These are phyloP conservation scores for Pedicia rivosa DNA, from an alignment of 2,888 invertebrate genomes.

Conservation along the genomic window DNA sequence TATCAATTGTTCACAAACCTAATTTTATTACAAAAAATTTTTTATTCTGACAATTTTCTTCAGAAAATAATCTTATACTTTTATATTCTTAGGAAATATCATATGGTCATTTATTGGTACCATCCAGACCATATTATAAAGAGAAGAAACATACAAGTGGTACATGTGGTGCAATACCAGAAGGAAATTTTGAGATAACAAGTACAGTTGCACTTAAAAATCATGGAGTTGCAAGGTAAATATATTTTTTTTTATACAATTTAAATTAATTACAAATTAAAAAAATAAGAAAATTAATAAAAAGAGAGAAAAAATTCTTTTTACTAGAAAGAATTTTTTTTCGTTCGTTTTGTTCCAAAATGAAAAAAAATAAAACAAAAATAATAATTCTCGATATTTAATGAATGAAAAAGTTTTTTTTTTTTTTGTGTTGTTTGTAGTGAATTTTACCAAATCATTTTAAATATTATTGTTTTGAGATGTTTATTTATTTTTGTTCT, in stretches of 20 bases:
- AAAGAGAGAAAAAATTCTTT: not conserved
- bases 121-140: constrained; percentile 40
- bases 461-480: too few relatives aligned
- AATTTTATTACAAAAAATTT: not conserved
- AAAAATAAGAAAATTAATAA: not conserved
- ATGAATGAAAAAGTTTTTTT: too few relatives aligned
- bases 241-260: too few relatives aligned
- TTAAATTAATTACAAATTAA: too few relatives aligned
- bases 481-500: too few relatives aligned
- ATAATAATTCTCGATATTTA: too few relatives aligned
- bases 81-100: constrained; percentile 54
- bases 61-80: constrained; percentile 7
- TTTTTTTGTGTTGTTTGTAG: too few relatives aligned
- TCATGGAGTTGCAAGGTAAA: constrained; percentile 39
- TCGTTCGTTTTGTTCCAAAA: not conserved
- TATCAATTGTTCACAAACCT: not conserved
- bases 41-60: not conserved
- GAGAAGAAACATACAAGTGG: constrained; percentile 28
- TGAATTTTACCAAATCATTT: too few relatives aligned
- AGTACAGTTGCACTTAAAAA: constrained; percentile 33
- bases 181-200: constrained; percentile 28
- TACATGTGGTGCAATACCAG: constrained; percentile 17
- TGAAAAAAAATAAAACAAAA: constrained; percentile 2
- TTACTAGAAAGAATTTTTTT: not conserved
- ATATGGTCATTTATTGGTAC: constrained; percentile 68